Percentiles rank a stretch among this genome's conserved stretches.
Conservation (phyloP, 2,888 invertebrate genomes). For the Nezara viridula region DNA sequence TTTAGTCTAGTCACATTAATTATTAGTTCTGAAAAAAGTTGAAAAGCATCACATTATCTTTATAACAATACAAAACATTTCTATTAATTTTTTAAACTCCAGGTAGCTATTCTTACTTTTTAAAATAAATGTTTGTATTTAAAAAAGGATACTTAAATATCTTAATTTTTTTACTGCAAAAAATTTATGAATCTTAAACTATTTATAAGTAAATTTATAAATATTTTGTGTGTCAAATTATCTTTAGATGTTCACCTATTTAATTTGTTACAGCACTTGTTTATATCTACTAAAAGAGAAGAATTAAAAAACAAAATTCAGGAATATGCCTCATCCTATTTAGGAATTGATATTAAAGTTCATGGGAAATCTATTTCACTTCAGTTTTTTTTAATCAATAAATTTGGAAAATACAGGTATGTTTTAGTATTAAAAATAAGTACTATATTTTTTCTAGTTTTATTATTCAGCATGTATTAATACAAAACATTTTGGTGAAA, state of each 20-base stretch:
- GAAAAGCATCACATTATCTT: too few species aligned
- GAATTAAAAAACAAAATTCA: conserved; percentile 89
- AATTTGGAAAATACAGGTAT: conserved; percentile 93
- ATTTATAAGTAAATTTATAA: not conserved
- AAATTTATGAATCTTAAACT: not conserved
- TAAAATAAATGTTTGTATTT: too few species aligned
- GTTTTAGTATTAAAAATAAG: not conserved
- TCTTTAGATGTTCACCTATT: conserved; percentile 48
- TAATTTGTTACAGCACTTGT: conserved; percentile 78
- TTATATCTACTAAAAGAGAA: conserved; percentile 87
- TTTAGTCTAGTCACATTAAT: too few species aligned
- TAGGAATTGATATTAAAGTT: conserved; percentile 88
- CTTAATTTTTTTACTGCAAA: too few species aligned
- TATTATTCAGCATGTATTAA: too few species aligned
- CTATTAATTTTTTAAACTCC: too few species aligned
- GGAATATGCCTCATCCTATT: conserved; percentile 83
- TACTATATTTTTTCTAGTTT: too few species aligned
- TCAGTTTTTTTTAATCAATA: conserved; percentile 87
- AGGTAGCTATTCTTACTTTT: too few species aligned
- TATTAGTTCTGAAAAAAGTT: too few species aligned
- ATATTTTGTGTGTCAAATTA: not conserved
- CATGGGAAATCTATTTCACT: conserved; percentile 85
- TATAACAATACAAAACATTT: too few species aligned
- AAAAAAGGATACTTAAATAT: too few species aligned
- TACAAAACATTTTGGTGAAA: too few species aligned